These are phyloP conservation scores for Pithys albifrons DNA, from an alignment of 2,113 vertebrate species.

Conservation along the genomic window DNA sequence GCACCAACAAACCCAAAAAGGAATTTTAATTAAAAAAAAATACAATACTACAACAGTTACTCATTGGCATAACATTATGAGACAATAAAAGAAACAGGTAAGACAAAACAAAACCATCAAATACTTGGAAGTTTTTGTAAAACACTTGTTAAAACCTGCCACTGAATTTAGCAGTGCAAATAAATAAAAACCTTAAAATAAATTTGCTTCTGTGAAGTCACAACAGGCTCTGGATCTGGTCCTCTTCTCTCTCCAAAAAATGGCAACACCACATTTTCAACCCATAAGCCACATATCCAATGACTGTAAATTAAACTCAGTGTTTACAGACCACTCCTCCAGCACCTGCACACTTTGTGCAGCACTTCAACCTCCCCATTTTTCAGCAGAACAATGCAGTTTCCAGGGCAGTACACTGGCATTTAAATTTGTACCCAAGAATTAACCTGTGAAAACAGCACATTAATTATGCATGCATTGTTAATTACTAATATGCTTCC, in stretches of 20 bases:
- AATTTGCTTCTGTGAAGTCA: background rate
- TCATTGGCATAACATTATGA: background rate
- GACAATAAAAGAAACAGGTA: background rate
- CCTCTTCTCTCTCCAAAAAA: background rate
- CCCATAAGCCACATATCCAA: background rate
- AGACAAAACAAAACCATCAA: background rate
- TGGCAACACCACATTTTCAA: background rate
- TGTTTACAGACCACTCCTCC: background rate
- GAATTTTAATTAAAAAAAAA: background rate
- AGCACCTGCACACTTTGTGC: background rate
- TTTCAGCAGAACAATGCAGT: background rate
- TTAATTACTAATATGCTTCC: background rate
- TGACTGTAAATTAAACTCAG: background rate
- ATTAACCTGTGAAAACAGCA: background rate
- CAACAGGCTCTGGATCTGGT: background rate
- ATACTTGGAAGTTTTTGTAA: background rate
- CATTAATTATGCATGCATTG: background rate
- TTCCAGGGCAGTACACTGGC: background rate
- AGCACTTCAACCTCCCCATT: background rate
- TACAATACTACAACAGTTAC: background rate
- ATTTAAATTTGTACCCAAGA: background rate
- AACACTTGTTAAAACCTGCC: background rate
- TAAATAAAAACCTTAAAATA: background rate
- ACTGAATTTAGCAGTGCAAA: background rate
- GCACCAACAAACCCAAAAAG: background rate